These are phyloP conservation scores for Nymphalis c-album DNA, from an alignment of 2,888 invertebrate genomes.

Conservation along the genomic window DNA sequence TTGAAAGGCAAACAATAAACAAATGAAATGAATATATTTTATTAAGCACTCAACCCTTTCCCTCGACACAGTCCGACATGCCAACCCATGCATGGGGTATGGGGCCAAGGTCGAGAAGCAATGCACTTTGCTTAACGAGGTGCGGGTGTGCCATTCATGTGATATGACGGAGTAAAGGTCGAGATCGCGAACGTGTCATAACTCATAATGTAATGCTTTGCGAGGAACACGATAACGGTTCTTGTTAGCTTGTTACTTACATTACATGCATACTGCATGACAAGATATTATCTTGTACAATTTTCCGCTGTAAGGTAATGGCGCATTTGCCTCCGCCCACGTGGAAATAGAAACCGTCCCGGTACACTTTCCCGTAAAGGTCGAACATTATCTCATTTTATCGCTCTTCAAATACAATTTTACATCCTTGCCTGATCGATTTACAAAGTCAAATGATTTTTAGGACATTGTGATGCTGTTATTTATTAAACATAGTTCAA, in stretches of 20 bases:
- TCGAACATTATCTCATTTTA: too few relatives aligned
- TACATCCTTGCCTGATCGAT: too few relatives aligned
- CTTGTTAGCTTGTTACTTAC: conserved; percentile 7
- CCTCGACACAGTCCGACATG: conserved; percentile 8
- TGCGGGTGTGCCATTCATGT: conserved; percentile 35
- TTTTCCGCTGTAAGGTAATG: neutral
- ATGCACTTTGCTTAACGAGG: conserved; percentile 39
- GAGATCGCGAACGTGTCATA: conserved; percentile 28
- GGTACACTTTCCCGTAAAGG: too few relatives aligned
- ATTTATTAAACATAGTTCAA: too few relatives aligned
- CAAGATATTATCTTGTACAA: neutral
- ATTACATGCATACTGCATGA: neutral
- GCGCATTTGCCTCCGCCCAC: neutral
- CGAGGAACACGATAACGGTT: conserved; percentile 11
- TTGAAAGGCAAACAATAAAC: neutral
- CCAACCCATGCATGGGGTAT: conserved; percentile 17
- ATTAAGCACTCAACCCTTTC: conserved; percentile 5
- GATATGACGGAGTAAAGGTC: conserved; percentile 29
- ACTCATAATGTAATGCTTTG: conserved; percentile 14
- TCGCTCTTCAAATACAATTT: too few relatives aligned
- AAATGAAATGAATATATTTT: conserved; percentile 5
- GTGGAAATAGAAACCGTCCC: neutral
- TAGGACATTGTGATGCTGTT: too few relatives aligned
- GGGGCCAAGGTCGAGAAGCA: conserved; percentile 36
- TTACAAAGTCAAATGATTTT: too few relatives aligned